Evolutionary conservation across 1,140 invertebrate species (phyloP), one percentile per base, ranked within the genome.

Genomic region (Penaeus chinensis): DNA sequence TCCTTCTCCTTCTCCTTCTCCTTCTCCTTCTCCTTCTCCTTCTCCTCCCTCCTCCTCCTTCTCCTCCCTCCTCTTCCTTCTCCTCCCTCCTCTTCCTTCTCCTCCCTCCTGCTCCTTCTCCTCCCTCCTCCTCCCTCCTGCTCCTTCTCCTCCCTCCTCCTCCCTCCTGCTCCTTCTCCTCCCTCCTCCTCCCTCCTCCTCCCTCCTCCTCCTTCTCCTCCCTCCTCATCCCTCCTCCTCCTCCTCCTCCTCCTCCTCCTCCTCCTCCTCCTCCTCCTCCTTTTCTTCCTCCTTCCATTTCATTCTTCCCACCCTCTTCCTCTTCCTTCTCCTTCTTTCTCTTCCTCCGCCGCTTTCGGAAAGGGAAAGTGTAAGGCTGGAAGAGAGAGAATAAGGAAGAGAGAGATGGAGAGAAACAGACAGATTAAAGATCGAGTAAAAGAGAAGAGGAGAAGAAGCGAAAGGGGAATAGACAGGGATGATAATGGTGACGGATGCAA

Each of bases 261-360:
- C 0, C 16, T 62, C n/a, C 24, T 60, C 32, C 37, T 18, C 20
- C 24, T 47, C 19, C 42, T 65, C 32, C 32, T n/a, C 27, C 79
- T 37, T 10, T 62, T 54, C n/a, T 27, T 16, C 11, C 60, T 20
- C 20, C n/a, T 60, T 62, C 79, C 32, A 0, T 16, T 13, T 32
- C 3, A 19, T 13, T 61, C 19, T 27, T 32, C 60, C 63, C 7
- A 5, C 3, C 18, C 27, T 24, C 11, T 27, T 63, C 22, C 37
- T 77, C 19, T 18, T 60, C 24, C 54, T 47, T 47, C 77, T 79
- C 77, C 54, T 47, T 79, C 77, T 79, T 20, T 79, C 77, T 79
- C 77, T 79, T 47, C 54, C 77, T 79, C 77, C 47, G 13, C 47
- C 77, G 32, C 77, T 42, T 42, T 79, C 77, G 32, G 47, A 47